These are phyloP conservation scores for Hafferia zeledoni DNA, from an alignment of 2,797 vertebrate species.

Conservation along the genomic window DNA sequence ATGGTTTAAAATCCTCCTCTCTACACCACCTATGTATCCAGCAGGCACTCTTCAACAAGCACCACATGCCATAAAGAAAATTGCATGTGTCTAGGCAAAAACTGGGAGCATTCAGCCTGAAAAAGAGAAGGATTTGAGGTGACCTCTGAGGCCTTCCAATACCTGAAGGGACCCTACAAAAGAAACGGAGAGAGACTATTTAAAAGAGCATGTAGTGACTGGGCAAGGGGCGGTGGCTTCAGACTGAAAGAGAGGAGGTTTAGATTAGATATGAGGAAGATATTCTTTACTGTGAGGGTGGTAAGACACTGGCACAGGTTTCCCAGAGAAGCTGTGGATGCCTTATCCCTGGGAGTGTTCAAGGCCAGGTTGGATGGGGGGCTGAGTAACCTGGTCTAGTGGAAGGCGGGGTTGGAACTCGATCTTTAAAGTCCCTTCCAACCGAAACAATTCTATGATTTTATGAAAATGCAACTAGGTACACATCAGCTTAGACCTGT, in stretches of 20 bases:
- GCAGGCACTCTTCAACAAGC: background rate
- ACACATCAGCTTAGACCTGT: accelerated
- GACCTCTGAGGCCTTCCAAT: background rate
- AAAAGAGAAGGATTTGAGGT: background rate
- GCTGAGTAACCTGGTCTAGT: background rate
- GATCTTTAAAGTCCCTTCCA: background rate
- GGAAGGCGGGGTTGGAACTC: background rate
- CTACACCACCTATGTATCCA: background rate
- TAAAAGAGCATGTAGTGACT: background rate
- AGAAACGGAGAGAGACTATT: background rate
- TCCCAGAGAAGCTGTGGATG: background rate
- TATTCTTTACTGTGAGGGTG: background rate
- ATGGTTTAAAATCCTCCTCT: background rate
- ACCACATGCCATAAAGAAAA: background rate
- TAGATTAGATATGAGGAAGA: background rate
- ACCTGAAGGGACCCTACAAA: background rate
- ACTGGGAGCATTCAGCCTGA: background rate
- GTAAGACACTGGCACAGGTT: background rate
- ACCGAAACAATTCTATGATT: background rate
- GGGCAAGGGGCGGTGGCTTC: background rate
- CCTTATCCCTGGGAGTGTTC: background rate
- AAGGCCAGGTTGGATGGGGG: background rate
- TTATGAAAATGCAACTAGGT: background rate
- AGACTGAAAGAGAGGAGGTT: background rate
- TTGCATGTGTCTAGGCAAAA: background rate